These are phyloP conservation scores for Autographa pulchrina DNA, from an alignment of 2,888 invertebrate genomes.

Conservation along the genomic window DNA sequence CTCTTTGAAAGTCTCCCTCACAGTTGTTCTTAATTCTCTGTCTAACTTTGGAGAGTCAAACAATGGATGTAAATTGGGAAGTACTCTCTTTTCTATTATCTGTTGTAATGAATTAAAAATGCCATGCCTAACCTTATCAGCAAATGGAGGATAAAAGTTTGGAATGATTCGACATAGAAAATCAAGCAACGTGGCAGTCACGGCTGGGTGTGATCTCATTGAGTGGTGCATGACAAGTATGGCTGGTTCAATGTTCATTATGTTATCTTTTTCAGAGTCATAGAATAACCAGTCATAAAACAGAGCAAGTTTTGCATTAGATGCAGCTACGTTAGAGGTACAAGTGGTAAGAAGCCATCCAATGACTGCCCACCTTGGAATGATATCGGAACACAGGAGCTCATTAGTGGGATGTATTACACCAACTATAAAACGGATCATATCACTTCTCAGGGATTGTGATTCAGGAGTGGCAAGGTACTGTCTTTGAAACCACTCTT, in stretches of 20 bases:
- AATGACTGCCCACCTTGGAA: constrained; percentile 98
- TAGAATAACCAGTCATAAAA: constrained; percentile 98
- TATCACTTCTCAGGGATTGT: constrained; percentile 96
- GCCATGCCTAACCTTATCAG: constrained; percentile 94
- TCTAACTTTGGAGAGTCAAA: constrained; percentile 97
- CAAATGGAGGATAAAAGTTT: constrained; percentile 94
- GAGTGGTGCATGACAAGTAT: constrained; percentile 98
- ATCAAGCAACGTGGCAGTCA: constrained; percentile 96
- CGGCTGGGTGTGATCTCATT: constrained; percentile 96
- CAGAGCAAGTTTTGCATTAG: constrained; percentile 96
- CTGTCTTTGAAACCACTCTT: constrained; percentile 98
- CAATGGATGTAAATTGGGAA: constrained; percentile 95
- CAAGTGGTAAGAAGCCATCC: constrained; percentile 98
- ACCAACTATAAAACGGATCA: constrained; percentile 97
- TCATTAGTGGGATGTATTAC: constrained; percentile 98
- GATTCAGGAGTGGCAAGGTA: constrained; percentile 97
- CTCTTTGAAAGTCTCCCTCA: constrained; percentile 97
- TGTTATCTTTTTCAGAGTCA: constrained; percentile 97
- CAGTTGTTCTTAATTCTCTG: constrained; percentile 94
- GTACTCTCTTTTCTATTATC: constrained; percentile 97
- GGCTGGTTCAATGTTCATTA: constrained; percentile 98
- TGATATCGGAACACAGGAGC: constrained; percentile 97
- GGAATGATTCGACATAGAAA: constrained; percentile 97
- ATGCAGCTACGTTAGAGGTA: constrained; percentile 96
- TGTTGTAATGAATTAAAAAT: constrained; percentile 95